phyloP scores from a whole-genome alignment of 2,888 invertebrate genomes.

The Tricholauxania praeusta region DNA sequence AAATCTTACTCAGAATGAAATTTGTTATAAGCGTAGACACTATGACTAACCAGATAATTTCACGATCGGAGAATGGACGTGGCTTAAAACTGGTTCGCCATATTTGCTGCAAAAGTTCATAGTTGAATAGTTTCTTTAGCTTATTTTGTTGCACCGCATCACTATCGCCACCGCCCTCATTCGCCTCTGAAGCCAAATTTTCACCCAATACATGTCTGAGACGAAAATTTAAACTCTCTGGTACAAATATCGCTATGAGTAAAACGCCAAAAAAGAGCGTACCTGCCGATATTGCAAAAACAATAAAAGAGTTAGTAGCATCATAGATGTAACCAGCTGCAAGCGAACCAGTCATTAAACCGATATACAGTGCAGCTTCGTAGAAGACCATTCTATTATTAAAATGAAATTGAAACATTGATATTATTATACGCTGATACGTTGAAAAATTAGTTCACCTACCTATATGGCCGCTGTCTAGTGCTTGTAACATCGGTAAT shows the following conservation, averaged over 20 bases:
- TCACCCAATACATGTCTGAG: slow-evolving; percentile 1
- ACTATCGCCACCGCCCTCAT: no score
- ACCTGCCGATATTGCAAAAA: slow-evolving; percentile 58
- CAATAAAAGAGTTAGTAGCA: slow-evolving; percentile 52
- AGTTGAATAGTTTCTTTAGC: slow-evolving; percentile 36
- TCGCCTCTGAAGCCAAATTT: background rate
- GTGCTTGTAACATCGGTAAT: slow-evolving; percentile 75
- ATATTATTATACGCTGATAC: no score
- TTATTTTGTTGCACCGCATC: background rate
- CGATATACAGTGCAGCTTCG: slow-evolving; percentile 72
- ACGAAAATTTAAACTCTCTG: slow-evolving; percentile 57
- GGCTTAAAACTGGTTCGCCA: slow-evolving; percentile 54
- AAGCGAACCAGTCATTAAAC: slow-evolving; percentile 74
- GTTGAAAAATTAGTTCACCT: background rate
- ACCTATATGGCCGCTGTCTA: slow-evolving; percentile 75
- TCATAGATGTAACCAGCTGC: slow-evolving; percentile 72
- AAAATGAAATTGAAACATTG: no score
- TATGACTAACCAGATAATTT: slow-evolving; percentile 56
- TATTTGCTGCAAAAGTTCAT: slow-evolving; percentile 52
- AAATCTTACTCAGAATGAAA: slow-evolving; percentile 56
- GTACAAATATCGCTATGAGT: slow-evolving; percentile 53
- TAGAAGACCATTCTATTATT: slow-evolving; percentile 72
- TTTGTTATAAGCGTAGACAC: slow-evolving; percentile 52
- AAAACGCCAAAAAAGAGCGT: slow-evolving; percentile 52
- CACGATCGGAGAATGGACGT: slow-evolving; percentile 54